These are phyloP conservation scores for Listronotus bonariensis DNA, from an alignment of 1,140 invertebrate species.

Conservation along the genomic window DNA sequence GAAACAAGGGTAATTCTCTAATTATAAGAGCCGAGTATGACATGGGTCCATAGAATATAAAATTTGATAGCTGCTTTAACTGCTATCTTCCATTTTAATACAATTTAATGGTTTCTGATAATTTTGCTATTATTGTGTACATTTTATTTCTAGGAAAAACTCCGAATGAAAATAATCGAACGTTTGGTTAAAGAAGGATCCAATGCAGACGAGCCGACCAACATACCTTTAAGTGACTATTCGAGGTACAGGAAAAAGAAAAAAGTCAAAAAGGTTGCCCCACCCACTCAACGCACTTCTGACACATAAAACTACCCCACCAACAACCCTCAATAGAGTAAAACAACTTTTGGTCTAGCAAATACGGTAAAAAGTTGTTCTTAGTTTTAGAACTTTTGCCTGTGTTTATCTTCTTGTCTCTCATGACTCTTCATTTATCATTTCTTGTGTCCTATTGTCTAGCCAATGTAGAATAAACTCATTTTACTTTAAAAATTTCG, in stretches of 20 bases:
- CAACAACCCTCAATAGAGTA: slow-evolving; percentile 23
- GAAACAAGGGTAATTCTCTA: no score
- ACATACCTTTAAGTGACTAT: slow-evolving; percentile 83
- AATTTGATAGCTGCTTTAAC: no score
- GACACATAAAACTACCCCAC: slow-evolving; percentile 26
- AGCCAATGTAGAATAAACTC: background rate
- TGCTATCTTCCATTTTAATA: no score
- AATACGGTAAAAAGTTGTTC: slow-evolving; percentile 25
- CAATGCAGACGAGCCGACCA: slow-evolving; percentile 83
- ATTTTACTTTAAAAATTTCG: no score
- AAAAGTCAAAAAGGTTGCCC: slow-evolving; percentile 16
- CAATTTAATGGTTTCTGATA: no score
- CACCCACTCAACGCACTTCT: slow-evolving; percentile 19
- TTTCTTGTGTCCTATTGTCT: slow-evolving; percentile 1
- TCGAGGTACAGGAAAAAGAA: slow-evolving; percentile 67
- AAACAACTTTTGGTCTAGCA: slow-evolving; percentile 29
- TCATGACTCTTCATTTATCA: background rate
- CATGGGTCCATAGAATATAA: no score
- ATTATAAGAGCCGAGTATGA: no score
- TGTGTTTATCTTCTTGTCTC: slow-evolving; percentile 15
- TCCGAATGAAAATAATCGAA: slow-evolving; percentile 78
- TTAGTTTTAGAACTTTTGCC: slow-evolving; percentile 5
- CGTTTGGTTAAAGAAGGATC: slow-evolving; percentile 81
- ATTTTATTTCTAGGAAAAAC: slow-evolving; percentile 64
- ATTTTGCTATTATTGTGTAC: no score